phyloP scores from a whole-genome alignment of 2,113 vertebrate genomes.

The Connochaetes taurinus region DNA sequence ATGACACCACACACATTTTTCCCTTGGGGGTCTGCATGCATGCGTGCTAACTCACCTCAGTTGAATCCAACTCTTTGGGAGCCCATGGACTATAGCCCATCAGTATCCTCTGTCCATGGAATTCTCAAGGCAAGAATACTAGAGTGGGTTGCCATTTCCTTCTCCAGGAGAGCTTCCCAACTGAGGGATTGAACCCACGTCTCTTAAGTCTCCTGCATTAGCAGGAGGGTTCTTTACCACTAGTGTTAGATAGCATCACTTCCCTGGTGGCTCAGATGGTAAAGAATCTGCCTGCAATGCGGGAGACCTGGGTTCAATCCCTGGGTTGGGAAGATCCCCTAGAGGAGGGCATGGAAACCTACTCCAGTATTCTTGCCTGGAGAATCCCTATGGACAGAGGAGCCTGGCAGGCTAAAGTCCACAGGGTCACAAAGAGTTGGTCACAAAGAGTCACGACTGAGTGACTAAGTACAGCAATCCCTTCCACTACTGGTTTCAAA shows the following conservation, averaged over 20 bases:
- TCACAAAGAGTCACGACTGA: neutral
- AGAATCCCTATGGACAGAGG: neutral
- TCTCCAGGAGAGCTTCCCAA: neutral
- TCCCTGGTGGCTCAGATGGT: neutral
- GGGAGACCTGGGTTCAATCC: neutral
- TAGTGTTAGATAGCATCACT: neutral
- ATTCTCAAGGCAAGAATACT: neutral
- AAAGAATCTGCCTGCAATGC: neutral
- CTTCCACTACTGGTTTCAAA: neutral
- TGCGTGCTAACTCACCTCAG: neutral
- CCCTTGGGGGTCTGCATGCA: neutral
- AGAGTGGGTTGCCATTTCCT: neutral
- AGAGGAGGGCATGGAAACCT: neutral
- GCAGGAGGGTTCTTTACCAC: neutral
- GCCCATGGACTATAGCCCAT: neutral
- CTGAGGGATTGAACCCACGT: neutral
- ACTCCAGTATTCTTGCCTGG: neutral
- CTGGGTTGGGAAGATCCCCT: neutral
- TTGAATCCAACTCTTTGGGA: neutral
- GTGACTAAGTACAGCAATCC: neutral
- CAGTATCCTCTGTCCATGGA: neutral
- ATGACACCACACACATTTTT: neutral
- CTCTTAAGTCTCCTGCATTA: neutral
- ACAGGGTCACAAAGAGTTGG: neutral
- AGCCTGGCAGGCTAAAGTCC: neutral